A percentile compares a stretch with the other conserved stretches of the same genome.
Conservation (phyloP, 2,888 invertebrate genomes). For the Macrophya alboannulata region DNA sequence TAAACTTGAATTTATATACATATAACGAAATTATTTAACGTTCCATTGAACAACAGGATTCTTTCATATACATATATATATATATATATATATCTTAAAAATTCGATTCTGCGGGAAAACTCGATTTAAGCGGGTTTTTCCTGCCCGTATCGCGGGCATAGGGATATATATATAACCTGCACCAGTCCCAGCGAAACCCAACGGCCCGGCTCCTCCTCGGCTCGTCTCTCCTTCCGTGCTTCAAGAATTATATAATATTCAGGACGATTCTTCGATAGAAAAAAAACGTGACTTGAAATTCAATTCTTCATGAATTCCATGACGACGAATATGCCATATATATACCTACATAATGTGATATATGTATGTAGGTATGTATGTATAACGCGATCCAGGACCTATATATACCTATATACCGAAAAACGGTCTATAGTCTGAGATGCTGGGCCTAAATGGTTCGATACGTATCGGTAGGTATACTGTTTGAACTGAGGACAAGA, state of each 20-base stretch:
- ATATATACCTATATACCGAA: too few species aligned
- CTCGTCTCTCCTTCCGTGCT: background rate
- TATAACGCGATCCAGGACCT: background rate
- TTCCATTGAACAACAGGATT: background rate
- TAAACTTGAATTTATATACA: background rate
- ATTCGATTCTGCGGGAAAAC: background rate
- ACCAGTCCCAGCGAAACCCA: background rate
- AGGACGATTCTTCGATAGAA: constrained; percentile 54
- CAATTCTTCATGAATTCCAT: constrained; percentile 15
- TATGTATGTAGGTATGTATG: background rate
- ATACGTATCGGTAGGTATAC: background rate
- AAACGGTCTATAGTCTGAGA: background rate
- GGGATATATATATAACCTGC: background rate
- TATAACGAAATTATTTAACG: constrained; percentile 5
- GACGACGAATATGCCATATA: background rate
- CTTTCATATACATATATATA: too few species aligned
- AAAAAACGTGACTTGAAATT: constrained; percentile 47
- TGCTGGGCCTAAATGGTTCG: background rate
- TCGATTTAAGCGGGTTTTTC: background rate
- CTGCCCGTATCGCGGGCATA: background rate
- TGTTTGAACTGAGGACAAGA: background rate
- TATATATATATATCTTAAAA: background rate
- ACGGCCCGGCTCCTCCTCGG: background rate
- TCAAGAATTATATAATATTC: constrained; percentile 53
- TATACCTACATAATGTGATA: background rate